Base-by-base conservation (phyloP, 2,797 vertebrate genomes). In the Triplophysa yarkandensis region DNA sequence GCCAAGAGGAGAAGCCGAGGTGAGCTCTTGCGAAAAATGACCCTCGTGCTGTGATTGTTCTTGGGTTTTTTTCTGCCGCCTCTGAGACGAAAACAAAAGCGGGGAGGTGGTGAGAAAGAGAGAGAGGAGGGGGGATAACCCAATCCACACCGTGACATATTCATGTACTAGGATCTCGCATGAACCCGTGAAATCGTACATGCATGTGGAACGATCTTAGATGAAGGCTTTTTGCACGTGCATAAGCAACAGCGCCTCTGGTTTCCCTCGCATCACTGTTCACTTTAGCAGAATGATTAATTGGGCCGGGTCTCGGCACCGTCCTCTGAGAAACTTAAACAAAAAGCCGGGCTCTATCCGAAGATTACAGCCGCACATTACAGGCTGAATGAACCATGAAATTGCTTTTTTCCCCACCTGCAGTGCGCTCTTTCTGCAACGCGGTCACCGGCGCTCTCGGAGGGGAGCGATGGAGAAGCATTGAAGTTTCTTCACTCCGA, bases 1-100 rank as follows among this genome's bases (percentile, higher is more conserved):
- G 93, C 92, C 89, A 90, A 91, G 77, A 83, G 90, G 89, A 92
- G 92, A 89, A 89, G 93, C 77, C 91, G 93, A 93, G 93, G 92
- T 93, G 91, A 94, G 91, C 92, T 95, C 91, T 93, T 92, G 91
- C 91, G 94, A 92, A 95, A 96, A 95, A 95, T 92, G 91, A 93
- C 92, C 93, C 91, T 96, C 92, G 92, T 93, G 91, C 87, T 92
- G 93, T 95, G 92, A 94, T 94, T 95, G 93, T 93, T 90, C 91
- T 58, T 76, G 50, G 39, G 7, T 8, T 71, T 82, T 79, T 62
- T 66, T 41, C 91, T 91, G 89, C 86, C 90, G 87, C 89, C n/a
- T 77, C 75, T 93, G 71, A 91, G 87, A 87, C 92, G 76, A 93
- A 90, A 92, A 89, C 88, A 91, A 90, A 89, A 88, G 62, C 73